phyloP scores from a whole-genome alignment of 2,888 invertebrate species.

The Stenotaenia linearis region DNA sequence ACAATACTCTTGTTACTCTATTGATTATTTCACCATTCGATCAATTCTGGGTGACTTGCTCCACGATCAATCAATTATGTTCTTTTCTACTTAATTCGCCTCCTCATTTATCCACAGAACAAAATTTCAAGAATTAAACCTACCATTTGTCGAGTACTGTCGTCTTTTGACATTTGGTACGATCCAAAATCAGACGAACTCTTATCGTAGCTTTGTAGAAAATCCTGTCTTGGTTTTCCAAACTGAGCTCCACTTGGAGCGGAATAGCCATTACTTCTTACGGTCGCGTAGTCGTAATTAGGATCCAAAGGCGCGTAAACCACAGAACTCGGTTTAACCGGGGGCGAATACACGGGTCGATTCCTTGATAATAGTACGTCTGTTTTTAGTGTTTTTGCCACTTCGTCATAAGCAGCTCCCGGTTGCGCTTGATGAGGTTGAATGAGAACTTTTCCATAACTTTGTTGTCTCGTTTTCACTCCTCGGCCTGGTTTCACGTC shows the following conservation, averaged over 20 bases:
- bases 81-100: background rate
- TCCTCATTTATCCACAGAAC: too few species aligned
- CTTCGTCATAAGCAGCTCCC: constrained; percentile 27
- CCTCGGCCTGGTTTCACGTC: background rate
- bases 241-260: background rate
- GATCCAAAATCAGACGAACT: background rate
- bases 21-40: background rate
- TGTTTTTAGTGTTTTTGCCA: constrained; percentile 31
- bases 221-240: background rate
- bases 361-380: background rate
- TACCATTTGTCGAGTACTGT: background rate
- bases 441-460: background rate
- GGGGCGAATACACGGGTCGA: background rate
- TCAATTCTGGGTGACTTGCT: background rate
- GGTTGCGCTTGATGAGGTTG: constrained; percentile 1
- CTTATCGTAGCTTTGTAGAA: background rate
- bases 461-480: background rate
- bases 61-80: background rate
- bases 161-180: background rate
- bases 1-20: background rate
- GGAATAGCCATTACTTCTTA: background rate
- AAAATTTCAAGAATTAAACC: too few species aligned
- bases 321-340: background rate
- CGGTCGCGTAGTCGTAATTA: background rate
- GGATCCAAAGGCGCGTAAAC: constrained; percentile 2